These are phyloP conservation scores for Diadema setosum DNA, from an alignment of 35 echinoderm and acorn worm genomes.

Conservation along the genomic window DNA sequence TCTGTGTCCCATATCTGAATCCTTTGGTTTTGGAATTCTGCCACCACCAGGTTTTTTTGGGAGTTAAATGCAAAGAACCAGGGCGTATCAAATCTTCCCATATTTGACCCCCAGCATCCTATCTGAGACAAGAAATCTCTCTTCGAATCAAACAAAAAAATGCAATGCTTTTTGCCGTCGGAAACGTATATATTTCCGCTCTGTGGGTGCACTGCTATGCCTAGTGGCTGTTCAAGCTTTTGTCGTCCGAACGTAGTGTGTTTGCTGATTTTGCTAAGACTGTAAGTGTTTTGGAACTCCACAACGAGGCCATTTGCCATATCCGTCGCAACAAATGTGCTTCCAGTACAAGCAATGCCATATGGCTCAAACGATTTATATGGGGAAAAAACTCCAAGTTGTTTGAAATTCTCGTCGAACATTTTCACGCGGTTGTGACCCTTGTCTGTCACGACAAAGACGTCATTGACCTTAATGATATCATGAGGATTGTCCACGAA, in stretches of 20 bases:
- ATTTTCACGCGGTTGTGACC: background rate
- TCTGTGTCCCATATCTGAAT: constrained; percentile 36
- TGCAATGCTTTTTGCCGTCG: constrained; percentile 33
- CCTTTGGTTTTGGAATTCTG: background rate
- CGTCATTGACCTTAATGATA: background rate
- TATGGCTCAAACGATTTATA: constrained; percentile 21
- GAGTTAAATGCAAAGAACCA: constrained; percentile 43
- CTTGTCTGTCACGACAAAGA: background rate
- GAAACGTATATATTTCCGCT: constrained; percentile 35
- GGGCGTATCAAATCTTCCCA: background rate
- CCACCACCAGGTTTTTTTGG: constrained; percentile 22
- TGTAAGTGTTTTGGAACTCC: constrained; percentile 3
- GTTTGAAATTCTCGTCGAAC: background rate
- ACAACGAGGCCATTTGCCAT: constrained; percentile 11
- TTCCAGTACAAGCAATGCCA: background rate
- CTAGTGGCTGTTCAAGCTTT: constrained; percentile 3
- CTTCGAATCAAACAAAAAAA: constrained; percentile 7
- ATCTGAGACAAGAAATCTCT: background rate
- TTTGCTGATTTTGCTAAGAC: too few relatives aligned
- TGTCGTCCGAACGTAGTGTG: background rate
- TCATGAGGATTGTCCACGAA: background rate
- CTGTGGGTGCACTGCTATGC: background rate
- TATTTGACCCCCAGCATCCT: background rate
- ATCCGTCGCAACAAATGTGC: constrained; percentile 25
- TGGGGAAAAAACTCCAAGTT: background rate